These are phyloP conservation scores for Galeopsomyia nigrocyanea DNA, from an alignment of 2,888 invertebrate genomes.

Conservation along the genomic window DNA sequence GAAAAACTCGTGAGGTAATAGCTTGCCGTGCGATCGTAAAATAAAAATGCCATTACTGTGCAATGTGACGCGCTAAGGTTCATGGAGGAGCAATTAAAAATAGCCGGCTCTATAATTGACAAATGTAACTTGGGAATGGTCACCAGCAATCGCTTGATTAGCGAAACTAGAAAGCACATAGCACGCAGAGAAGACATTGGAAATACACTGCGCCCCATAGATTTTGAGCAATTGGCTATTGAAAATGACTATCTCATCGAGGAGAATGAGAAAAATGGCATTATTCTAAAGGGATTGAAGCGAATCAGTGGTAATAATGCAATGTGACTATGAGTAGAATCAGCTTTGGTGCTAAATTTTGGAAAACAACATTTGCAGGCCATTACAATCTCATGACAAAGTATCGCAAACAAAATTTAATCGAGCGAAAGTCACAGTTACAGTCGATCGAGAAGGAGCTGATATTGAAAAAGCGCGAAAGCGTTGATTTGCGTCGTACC, in stretches of 20 bases:
- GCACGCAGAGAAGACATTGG: constrained; percentile 73
- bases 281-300: neutral
- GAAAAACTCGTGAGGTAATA: constrained; percentile 70
- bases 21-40: neutral
- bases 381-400: constrained; percentile 72
- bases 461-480: constrained; percentile 58
- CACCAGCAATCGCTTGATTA: constrained; percentile 69
- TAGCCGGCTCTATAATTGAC: constrained; percentile 72
- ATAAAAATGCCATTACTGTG: neutral
- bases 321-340: neutral
- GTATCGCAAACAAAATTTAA: constrained; percentile 73
- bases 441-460: constrained; percentile 68
- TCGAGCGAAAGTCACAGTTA: constrained; percentile 70
- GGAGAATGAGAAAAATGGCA: constrained; percentile 71
- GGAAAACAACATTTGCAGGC: constrained; percentile 48
- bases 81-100: constrained; percentile 75
- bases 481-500: constrained; percentile 69
- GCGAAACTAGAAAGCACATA: constrained; percentile 72
- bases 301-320: constrained; percentile 18
- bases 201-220: constrained; percentile 73
- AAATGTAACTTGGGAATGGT: constrained; percentile 74
- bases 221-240: constrained; percentile 76
- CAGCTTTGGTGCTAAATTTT: no score
- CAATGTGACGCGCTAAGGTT: constrained; percentile 63
- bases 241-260: constrained; percentile 72